Evolutionary conservation across 2,797 vertebrate genomes (phyloP), one percentile per base, ranked within the genome.

Genomic region (Xerus rutilus): DNA sequence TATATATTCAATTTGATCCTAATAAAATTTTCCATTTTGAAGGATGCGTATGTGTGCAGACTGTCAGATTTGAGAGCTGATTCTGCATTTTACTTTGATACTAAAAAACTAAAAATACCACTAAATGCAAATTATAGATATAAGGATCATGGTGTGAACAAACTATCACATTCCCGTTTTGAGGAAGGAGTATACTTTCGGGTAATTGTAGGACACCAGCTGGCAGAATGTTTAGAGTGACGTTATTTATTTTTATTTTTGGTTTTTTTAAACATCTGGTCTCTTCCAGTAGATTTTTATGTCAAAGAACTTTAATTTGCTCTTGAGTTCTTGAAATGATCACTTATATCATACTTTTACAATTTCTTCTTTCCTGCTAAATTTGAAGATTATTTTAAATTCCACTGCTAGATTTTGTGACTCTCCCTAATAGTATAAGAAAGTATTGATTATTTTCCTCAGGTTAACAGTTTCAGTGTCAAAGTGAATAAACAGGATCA

Each of bases 191-290:
- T 88, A 57, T 70, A 81, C 25, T 93, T 97, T 92, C 70, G 79
- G 57, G 65, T 85, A 98, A 97, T 97, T 97, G 76, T 93, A 96
- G 97, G 82, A 96, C 39, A 94, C 69, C 96, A 98, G 82, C 93
- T 98, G 96, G 86, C 96, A 35, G 49, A 95, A 77, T 69, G 54
- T 95, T 97, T 95, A 94, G 82, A 96, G 97, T 9, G 21, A 94
- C 11, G 73, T 96, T 97, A 85, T 97, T 89, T 97, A 81, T 5
- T 90, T 97, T 89, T 7, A 28, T 0, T 77, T 76, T 95, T 74
- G 88, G 54, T 64, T 96, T 96, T 97, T 86, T 86, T 97, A 96
- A 85, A 97, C 81, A 97, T 97, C 94, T 97, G 77, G 92, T 98
- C 78, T 96, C 35, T 89, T 94, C 73, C 76, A 59, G 91, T 88